Conservation (phyloP, 2,888 invertebrate species). For the Priocnemis perturbator region DNA sequence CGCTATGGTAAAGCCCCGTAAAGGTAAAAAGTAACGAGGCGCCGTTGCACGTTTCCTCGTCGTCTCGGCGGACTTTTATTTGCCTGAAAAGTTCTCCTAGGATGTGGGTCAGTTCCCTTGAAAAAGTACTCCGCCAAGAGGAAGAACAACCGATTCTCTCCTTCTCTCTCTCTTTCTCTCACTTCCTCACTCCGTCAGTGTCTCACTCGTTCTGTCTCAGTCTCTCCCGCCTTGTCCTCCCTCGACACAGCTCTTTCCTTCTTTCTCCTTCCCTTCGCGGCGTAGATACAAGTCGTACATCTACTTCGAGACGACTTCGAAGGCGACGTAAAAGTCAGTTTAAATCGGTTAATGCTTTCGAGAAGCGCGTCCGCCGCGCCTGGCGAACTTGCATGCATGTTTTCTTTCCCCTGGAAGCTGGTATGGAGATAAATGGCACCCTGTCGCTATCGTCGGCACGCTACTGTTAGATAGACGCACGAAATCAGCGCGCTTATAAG, state of each 20-base stretch:
- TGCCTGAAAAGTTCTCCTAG: slow-evolving; percentile 18
- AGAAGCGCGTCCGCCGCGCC: not conserved
- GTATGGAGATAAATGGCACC: no score
- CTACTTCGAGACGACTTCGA: slow-evolving; percentile 1
- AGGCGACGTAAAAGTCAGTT: slow-evolving; percentile 4
- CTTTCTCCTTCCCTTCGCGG: not conserved
- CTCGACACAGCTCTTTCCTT: not conserved
- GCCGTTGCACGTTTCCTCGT: slow-evolving; percentile 10
- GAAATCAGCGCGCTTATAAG: no score
- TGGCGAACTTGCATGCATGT: no score
- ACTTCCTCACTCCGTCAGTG: not conserved
- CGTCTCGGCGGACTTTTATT: slow-evolving; percentile 14
- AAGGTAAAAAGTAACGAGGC: slow-evolving; percentile 8
- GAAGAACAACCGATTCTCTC: no score
- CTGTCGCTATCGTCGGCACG: no score
- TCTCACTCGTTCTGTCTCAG: not conserved
- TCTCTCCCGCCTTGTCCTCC: not conserved
- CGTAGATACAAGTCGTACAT: not conserved
- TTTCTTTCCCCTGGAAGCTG: no score
- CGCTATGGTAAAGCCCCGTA: not conserved
- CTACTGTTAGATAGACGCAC: no score
- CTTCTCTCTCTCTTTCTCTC: not conserved
- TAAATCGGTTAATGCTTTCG: slow-evolving; percentile 1
- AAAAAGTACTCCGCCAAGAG: slow-evolving; percentile 4
- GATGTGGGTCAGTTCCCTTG: slow-evolving; percentile 7